Evolutionary conservation across 2,113 vertebrate genomes (phyloP).

Genomic region (Isichthys henryi): DNA sequence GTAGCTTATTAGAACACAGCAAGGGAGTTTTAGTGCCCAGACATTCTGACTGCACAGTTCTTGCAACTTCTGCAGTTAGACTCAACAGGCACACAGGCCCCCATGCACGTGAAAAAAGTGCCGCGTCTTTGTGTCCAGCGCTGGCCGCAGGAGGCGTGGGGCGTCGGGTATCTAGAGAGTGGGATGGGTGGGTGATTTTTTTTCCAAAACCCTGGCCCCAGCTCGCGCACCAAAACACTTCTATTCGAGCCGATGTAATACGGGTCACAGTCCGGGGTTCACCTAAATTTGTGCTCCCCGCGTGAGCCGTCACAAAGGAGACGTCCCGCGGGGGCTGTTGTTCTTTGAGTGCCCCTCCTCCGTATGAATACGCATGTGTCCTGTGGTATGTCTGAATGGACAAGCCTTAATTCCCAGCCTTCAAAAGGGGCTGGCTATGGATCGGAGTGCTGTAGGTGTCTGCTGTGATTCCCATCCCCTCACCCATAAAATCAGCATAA

Average conservation of each 20-base stretch:
- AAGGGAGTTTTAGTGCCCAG: background rate
- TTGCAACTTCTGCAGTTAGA: too few species aligned
- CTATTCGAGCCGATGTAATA: background rate
- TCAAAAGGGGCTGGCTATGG: background rate
- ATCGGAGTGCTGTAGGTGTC: conserved; percentile 15
- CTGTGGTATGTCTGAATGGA: conserved; percentile 36
- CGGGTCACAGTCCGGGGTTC: conserved; percentile 8
- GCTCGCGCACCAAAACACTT: background rate
- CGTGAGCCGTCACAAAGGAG: conserved; percentile 17
- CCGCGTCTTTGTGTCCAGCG: background rate
- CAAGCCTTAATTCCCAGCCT: conserved; percentile 18
- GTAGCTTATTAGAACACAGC: background rate
- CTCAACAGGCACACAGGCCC: background rate
- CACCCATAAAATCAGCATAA: conserved; percentile 74
- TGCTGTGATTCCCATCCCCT: conserved; percentile 59
- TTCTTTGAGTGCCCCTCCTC: conserved; percentile 28
- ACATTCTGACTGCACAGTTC: background rate
- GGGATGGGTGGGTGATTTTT: background rate
- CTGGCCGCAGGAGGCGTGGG: background rate
- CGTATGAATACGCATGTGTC: conserved; percentile 40
- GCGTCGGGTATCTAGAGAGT: background rate
- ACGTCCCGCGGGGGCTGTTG: conserved; percentile 29
- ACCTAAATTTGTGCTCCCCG: conserved; percentile 39
- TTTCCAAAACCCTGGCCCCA: background rate
- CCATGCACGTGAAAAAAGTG: background rate